phyloP scores from a whole-genome alignment of 2,888 invertebrate species.

The Onthophagus sagittarius region DNA sequence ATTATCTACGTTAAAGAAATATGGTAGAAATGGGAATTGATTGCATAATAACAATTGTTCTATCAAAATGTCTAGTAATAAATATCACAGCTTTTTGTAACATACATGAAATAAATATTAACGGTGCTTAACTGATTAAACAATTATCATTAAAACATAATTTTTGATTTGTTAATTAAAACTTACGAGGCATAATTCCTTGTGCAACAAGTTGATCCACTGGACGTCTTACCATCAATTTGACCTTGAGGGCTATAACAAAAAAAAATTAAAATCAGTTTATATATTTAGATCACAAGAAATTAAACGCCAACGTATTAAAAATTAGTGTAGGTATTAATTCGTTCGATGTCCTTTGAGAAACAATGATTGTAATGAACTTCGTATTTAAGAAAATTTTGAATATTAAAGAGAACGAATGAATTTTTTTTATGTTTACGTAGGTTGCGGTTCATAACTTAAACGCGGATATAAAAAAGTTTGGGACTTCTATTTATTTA shows the following conservation, averaged over 20 bases:
- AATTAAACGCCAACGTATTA: neutral
- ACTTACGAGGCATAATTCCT: conserved; percentile 99
- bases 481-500: no score
- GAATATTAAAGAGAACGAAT: neutral
- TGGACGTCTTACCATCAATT: conserved; percentile 91
- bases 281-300: neutral
- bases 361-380: neutral
- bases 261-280: conserved; percentile 38
- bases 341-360: neutral
- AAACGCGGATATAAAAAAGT: neutral
- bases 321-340: neutral
- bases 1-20: no score
- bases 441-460: neutral
- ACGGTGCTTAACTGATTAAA: no score
- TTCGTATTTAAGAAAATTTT: neutral
- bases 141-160: no score
- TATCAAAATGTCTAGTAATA: no score
- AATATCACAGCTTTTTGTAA: no score
- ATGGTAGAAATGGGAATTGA: no score
- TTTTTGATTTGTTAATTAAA: conserved; percentile 17
- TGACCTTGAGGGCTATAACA: conserved; percentile 91
- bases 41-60: no score
- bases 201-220: conserved; percentile 94
- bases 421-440: neutral
- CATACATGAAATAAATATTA: no score